These are phyloP conservation scores for Parthenolecanium corni DNA, from an alignment of 2,888 invertebrate species.

Conservation along the genomic window DNA sequence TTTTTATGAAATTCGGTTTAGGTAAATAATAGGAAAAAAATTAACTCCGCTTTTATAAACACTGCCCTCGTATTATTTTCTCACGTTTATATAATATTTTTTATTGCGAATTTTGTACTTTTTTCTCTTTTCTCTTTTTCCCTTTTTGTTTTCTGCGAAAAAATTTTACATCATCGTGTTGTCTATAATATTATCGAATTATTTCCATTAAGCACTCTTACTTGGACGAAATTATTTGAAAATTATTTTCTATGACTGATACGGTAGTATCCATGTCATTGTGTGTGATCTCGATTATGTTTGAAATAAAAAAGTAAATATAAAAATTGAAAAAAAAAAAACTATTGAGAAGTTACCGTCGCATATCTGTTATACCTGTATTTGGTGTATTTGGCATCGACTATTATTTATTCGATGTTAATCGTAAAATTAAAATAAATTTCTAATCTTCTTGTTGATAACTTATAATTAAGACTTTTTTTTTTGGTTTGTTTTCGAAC, in stretches of 20 bases:
- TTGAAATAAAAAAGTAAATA: background rate
- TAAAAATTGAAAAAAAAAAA: background rate
- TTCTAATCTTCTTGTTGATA: no score
- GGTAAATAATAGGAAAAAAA: constrained; percentile 40
- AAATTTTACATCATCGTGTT: background rate
- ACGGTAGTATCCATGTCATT: background rate
- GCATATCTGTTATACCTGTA: constrained; percentile 16
- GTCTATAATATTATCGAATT: no score
- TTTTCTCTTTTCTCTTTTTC: background rate
- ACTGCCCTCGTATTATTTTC: constrained; percentile 20
- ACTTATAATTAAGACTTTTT: background rate
- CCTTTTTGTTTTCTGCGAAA: constrained; percentile 1
- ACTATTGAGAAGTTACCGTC: constrained; percentile 11
- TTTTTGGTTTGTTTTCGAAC: background rate
- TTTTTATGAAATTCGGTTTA: constrained; percentile 87
- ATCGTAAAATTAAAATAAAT: no score
- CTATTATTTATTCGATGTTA: no score
- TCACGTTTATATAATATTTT: constrained; percentile 20
- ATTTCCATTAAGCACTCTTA: no score
- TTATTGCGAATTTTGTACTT: background rate
- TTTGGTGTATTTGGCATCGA: background rate
- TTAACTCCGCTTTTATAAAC: constrained; percentile 5
- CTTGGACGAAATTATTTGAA: no score
- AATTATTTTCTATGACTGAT: background rate
- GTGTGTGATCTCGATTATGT: background rate